phyloP scores from a whole-genome alignment of 1,140 invertebrate genomes.

The Drosophila sechellia region DNA sequence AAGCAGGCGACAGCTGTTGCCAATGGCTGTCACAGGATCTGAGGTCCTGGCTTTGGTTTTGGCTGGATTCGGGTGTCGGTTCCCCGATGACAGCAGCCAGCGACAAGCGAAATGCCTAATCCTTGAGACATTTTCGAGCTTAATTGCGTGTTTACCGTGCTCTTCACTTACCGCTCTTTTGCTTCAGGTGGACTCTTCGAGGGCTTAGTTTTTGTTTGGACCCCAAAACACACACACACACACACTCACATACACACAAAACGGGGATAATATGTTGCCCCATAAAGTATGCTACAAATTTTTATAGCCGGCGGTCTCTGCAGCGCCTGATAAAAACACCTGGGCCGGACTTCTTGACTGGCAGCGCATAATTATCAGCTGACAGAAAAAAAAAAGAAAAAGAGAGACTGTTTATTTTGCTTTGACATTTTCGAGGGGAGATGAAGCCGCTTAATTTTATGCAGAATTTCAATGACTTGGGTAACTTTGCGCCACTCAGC shows the following conservation, averaged over 20 bases:
- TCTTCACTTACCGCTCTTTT: conserved; percentile 26
- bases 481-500: conserved; percentile 49
- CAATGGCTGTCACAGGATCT: conserved; percentile 54
- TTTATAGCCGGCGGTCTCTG: conserved; percentile 23
- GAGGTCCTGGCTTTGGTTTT: conserved; percentile 9
- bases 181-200: conserved; percentile 34
- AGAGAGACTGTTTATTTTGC: conserved; percentile 72
- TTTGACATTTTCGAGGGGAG: conserved; percentile 59
- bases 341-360: conserved; percentile 25
- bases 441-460: conserved; percentile 62
- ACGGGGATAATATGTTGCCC: conserved; percentile 20
- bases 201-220: conserved; percentile 21
- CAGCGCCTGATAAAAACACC: conserved; percentile 49
- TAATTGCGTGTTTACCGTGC: conserved; percentile 79
- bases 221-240: not conserved
- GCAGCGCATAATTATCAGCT: conserved; percentile 66
- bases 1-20: conserved; percentile 73
- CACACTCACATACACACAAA: conserved; percentile 4
- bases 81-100: conserved; percentile 61
- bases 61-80: conserved; percentile 36
- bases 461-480: conserved; percentile 70
- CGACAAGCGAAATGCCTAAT: conserved; percentile 71
- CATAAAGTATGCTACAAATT: conserved; percentile 64
- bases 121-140: conserved; percentile 73
- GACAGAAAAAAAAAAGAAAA: not conserved